These are phyloP conservation scores for Saccostrea cuccullata DNA, from an alignment of 1,140 invertebrate genomes.

Conservation along the genomic window DNA sequence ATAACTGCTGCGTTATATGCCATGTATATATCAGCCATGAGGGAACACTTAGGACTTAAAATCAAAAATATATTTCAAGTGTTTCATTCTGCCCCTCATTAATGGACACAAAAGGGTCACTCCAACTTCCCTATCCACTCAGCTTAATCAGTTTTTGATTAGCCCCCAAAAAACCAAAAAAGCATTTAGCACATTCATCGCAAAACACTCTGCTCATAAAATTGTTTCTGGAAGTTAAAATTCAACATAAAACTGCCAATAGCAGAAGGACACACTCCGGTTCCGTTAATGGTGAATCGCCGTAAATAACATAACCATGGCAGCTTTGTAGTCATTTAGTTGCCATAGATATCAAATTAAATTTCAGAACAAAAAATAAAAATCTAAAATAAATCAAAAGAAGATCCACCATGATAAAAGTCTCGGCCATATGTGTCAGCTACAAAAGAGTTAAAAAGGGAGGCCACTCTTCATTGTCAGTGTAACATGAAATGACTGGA, in stretches of 20 bases:
- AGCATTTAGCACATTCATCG: slow-evolving; percentile 27
- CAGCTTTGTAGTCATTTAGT: slow-evolving; percentile 63
- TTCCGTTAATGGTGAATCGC: slow-evolving; percentile 41
- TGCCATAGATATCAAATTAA: slow-evolving; percentile 70
- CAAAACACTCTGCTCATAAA: slow-evolving; percentile 33
- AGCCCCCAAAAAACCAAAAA: slow-evolving; percentile 19
- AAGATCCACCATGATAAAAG: slow-evolving; percentile 22
- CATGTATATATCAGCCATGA: slow-evolving; percentile 6
- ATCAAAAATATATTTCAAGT: slow-evolving; percentile 18
- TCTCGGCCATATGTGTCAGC: not conserved
- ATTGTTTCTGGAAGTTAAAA: slow-evolving; percentile 38
- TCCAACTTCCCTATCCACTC: slow-evolving; percentile 17
- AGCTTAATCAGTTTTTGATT: slow-evolving; percentile 17
- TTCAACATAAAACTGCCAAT: slow-evolving; percentile 53
- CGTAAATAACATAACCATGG: slow-evolving; percentile 45
- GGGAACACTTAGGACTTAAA: slow-evolving; percentile 27
- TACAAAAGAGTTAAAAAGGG: slow-evolving; percentile 38
- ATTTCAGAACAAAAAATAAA: slow-evolving; percentile 69
- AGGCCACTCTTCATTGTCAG: slow-evolving; percentile 30
- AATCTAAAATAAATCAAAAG: slow-evolving; percentile 66
- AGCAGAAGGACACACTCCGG: slow-evolving; percentile 39
- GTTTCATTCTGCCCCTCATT: slow-evolving; percentile 20
- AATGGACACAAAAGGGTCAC: slow-evolving; percentile 32
- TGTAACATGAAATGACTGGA: slow-evolving; percentile 33
- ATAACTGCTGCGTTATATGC: not conserved